A percentile compares a stretch with the other conserved stretches of the same genome.
These are phyloP conservation scores for Campoplex nolae DNA, from an alignment of 2,888 invertebrate genomes.

Conservation along the genomic window DNA sequence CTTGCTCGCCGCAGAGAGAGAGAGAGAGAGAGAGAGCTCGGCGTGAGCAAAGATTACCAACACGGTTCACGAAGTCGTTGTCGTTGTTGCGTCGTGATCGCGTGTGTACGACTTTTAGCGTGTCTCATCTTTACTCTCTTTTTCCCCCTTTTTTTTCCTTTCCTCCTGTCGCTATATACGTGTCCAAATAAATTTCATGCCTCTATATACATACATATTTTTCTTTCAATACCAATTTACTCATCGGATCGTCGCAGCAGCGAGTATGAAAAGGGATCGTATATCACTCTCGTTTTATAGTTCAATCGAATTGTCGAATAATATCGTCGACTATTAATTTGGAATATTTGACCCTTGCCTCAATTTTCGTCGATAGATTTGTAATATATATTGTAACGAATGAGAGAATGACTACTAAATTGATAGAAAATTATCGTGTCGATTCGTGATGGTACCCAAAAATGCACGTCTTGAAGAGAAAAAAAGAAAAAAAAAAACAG, in stretches of 20 bases:
- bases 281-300: slow-evolving; percentile 26
- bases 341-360: slow-evolving; percentile 32
- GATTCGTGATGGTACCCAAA: slow-evolving; percentile 10
- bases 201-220: background rate
- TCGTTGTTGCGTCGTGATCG: slow-evolving; percentile 58
- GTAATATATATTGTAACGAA: background rate
- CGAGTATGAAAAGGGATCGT: background rate
- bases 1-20: slow-evolving; percentile 25
- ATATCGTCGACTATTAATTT: slow-evolving; percentile 46
- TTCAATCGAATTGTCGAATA: slow-evolving; percentile 57
- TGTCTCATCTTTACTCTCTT: slow-evolving; percentile 46
- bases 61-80: slow-evolving; percentile 49
- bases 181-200: background rate
- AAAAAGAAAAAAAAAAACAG: background rate
- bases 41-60: slow-evolving; percentile 57
- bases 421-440: slow-evolving; percentile 18
- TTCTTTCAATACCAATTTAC: slow-evolving; percentile 42
- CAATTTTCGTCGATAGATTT: slow-evolving; percentile 27
- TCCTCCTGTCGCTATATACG: background rate
- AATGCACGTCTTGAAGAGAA: background rate
- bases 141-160: slow-evolving; percentile 26
- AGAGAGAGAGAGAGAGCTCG: background rate
- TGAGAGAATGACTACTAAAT: background rate
- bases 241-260: slow-evolving; percentile 21
- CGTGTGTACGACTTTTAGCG: slow-evolving; percentile 60